Evolutionary conservation across 35 echinoderm and acorn worm species (phyloP), one percentile per base, ranked within the genome.

Genomic region (Acanthaster planci): DNA sequence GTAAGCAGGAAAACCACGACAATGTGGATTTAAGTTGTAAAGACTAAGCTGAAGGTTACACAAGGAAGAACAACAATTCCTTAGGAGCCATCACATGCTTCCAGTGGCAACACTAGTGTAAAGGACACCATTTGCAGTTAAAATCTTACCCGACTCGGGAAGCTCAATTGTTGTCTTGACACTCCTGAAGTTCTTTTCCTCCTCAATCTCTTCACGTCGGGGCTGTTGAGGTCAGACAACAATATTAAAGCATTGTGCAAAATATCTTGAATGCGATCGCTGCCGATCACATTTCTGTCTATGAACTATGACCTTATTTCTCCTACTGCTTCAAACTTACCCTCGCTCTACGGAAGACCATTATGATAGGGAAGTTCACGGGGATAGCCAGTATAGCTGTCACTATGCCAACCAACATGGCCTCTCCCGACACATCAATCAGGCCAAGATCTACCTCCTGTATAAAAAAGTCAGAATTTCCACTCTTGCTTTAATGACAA

Each of bases 271-370:
- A 7, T n/a, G n/a, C n/a, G n/a, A n/a, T n/a, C n/a, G n/a, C n/a
- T n/a, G 42, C 12, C 42, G 4, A 47, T 47, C 42, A 6, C 4
- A 47, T 47, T 47, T 47, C 42, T 47, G 42, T 47, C 42, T 47
- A 47, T 12, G 12, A 47, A 47, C 4, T 47, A 12, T 47, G 4
- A 12, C 12, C 42, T 4, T 47, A 47, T 6, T 6, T 47, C 12
- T 47, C 12, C 42, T 12, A 47, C n/a, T 47, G 42, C 42, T 47
- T 12, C 42, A 6, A 77, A 79, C 78, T 58, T 35, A 95, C 93
- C 93, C 90, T 91, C 38, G 88, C 56, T 84, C 93, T 83, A 39
- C 96, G 68, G 82, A 99, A 99, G 34, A 94, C 85, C 92, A 99
- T 93, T 50, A 99, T 93, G 40, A 99, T 85, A 22, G 96, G 92